Evolutionary conservation across 2,113 vertebrate species (phyloP).

Genomic region (Halcyon senegalensis): DNA sequence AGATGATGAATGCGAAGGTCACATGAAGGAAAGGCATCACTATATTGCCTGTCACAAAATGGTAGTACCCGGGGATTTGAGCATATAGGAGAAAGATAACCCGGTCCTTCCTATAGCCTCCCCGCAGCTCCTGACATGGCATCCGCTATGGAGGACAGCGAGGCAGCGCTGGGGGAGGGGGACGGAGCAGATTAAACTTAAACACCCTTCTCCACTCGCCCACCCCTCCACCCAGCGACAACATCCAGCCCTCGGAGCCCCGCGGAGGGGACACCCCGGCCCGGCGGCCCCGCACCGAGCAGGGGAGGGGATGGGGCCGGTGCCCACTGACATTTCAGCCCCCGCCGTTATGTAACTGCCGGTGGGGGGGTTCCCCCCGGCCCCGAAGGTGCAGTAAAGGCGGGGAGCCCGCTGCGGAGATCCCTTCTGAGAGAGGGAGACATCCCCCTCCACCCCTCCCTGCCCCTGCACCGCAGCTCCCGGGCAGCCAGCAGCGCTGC

Average conservation of each 20-base stretch:
- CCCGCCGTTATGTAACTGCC: slow-evolving; percentile 33
- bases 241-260: background rate
- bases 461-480: background rate
- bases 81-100: background rate
- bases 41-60: slow-evolving; percentile 33
- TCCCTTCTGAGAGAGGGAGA: too few species aligned
- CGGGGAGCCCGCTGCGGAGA: background rate
- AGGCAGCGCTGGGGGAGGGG: background rate
- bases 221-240: background rate
- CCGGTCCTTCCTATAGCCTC: slow-evolving; percentile 11
- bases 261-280: background rate
- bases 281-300: background rate
- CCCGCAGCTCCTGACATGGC: slow-evolving; percentile 21
- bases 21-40: slow-evolving; percentile 44
- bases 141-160: slow-evolving; percentile 30
- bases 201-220: background rate
- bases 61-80: slow-evolving; percentile 13
- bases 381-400: background rate
- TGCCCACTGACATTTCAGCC: background rate
- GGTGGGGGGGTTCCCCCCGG: background rate
- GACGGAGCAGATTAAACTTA: slow-evolving; percentile 28
- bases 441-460: background rate
- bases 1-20: slow-evolving; percentile 61
- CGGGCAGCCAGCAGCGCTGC: background rate
- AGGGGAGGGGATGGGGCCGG: background rate